A percentile compares a stretch with the other conserved stretches of the same genome.
Evolutionary conservation across 2,797 vertebrate genomes (phyloP).

Genomic region (Geotrypetes seraphini): DNA sequence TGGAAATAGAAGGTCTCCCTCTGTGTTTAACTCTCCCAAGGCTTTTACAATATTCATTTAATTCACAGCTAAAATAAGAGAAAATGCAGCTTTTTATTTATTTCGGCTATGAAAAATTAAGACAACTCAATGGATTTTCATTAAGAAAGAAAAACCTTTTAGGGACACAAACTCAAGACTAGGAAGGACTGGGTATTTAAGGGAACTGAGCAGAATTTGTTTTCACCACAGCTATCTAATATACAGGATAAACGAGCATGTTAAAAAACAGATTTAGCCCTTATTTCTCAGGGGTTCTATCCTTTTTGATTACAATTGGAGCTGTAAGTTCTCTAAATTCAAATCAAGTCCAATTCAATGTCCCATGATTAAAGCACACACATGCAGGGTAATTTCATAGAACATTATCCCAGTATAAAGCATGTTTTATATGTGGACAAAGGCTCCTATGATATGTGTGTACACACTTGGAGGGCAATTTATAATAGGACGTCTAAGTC

Average conservation of each 20-base stretch:
- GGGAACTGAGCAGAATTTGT: slow-evolving; percentile 34
- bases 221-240: slow-evolving; percentile 31
- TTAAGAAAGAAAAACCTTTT: slow-evolving; percentile 19
- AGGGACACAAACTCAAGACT: slow-evolving; percentile 29
- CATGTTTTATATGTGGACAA: no score
- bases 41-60: slow-evolving; percentile 24
- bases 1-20: slow-evolving; percentile 16
- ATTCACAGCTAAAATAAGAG: slow-evolving; percentile 26
- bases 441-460: no score
- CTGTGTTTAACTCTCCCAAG: slow-evolving; percentile 15
- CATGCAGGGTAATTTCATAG: no score
- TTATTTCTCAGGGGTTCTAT: no score
- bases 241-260: slow-evolving; percentile 30
- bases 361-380: no score
- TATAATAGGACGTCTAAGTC: no score
- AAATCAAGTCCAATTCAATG: no score
- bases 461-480: no score
- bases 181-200: slow-evolving; percentile 33
- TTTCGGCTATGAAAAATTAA: slow-evolving; percentile 27
- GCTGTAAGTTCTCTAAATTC: no score
- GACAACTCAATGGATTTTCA: slow-evolving; percentile 18
- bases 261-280: slow-evolving; percentile 23
- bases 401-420: no score
- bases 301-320: no score
- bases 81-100: slow-evolving; percentile 24